Conservation (phyloP, 2,113 vertebrate genomes). For the Macrotis lagotis region DNA sequence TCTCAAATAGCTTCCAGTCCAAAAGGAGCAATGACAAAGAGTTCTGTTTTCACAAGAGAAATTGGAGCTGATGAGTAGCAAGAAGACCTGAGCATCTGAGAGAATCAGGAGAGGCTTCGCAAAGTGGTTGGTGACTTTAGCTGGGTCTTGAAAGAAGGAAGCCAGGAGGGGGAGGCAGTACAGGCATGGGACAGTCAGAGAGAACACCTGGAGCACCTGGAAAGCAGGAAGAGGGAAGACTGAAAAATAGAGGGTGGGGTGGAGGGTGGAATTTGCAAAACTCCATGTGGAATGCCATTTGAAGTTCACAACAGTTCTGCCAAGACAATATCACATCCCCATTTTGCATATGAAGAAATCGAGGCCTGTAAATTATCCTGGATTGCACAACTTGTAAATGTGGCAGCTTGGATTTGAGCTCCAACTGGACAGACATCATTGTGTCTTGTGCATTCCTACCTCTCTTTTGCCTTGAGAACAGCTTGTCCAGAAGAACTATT, state of each 20-base stretch:
- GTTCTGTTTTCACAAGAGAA: neutral
- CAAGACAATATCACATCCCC: neutral
- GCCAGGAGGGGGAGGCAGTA: neutral
- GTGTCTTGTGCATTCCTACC: neutral
- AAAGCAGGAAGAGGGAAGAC: neutral
- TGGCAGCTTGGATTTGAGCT: neutral
- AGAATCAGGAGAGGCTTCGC: neutral
- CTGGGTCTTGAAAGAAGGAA: neutral
- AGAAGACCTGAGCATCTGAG: neutral
- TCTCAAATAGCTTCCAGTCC: neutral
- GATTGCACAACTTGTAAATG: neutral
- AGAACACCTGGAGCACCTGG: neutral
- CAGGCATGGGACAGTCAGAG: neutral
- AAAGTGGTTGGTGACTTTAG: neutral
- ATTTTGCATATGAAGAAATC: neutral
- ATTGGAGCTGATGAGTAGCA: neutral
- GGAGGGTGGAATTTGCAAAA: no score
- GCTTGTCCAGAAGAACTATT: neutral
- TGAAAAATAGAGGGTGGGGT: no score
- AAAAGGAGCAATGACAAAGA: neutral
- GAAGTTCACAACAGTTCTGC: neutral
- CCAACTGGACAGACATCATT: neutral
- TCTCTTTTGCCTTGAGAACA: neutral
- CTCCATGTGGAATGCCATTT: neutral
- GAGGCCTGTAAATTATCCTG: neutral